Conservation (phyloP, 2,113 vertebrate genomes). For the Ochotona curzoniae region DNA sequence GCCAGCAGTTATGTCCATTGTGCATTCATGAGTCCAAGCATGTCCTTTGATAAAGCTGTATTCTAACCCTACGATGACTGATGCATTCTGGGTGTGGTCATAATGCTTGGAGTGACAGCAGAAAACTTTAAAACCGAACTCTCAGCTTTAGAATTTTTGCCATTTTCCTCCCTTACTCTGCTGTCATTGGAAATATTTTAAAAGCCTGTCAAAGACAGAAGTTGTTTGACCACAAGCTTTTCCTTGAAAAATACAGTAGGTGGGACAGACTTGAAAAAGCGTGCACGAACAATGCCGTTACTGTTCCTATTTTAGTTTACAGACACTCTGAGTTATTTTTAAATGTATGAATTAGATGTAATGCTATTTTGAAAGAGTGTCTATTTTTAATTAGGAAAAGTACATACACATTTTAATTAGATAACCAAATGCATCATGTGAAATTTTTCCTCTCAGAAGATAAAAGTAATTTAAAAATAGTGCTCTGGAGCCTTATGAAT, state of each 20-base stretch:
- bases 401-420: conserved; percentile 72
- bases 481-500: conserved; percentile 42
- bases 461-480: conserved; percentile 63
- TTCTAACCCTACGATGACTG: conserved; percentile 64
- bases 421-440: conserved; percentile 54
- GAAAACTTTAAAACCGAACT: not conserved
- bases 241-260: conserved; percentile 26
- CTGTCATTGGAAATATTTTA: not conserved
- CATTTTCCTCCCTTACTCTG: not conserved
- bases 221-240: conserved; percentile 38
- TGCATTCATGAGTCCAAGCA: conserved; percentile 57
- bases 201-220: not conserved
- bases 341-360: conserved; percentile 21
- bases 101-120: not conserved
- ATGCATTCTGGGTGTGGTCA: conserved; percentile 55
- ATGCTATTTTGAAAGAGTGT: conserved; percentile 62
- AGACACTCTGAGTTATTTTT: conserved; percentile 63
- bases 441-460: not conserved
- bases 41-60: not conserved
- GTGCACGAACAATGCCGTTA: not conserved
- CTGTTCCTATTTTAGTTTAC: conserved; percentile 13
- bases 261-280: conserved; percentile 35
- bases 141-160: conserved; percentile 43
- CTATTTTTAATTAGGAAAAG: conserved; percentile 60
- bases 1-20: conserved; percentile 47